Evolutionary conservation across 2,888 invertebrate species (phyloP), one percentile per base, ranked within the genome.

Genomic region (Clivina fossor): DNA sequence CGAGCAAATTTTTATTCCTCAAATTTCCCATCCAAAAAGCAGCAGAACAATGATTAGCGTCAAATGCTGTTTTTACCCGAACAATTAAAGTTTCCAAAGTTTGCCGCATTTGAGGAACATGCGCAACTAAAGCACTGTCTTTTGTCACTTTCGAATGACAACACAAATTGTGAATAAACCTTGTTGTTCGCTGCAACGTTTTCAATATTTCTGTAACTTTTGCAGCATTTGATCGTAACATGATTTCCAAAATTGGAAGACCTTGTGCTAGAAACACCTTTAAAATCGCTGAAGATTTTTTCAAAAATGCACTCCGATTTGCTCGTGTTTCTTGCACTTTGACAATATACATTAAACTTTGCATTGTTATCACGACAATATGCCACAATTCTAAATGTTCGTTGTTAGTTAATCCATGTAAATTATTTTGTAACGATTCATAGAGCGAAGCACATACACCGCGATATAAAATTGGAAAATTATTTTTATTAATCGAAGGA

Each of bases 1-100:
- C 94, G 64, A 90, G 83, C 48, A 95, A 77, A 71, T 92, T 85
- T 69, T 86, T 87, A 71, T 94, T 93, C 67, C 87, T 86, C 50
- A 95, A 80, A 74, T 88, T 90, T 0, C 93, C 94, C 81, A 94
- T 84, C 85, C 90, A 90, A 73, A 95, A 93, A 1, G 90, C 93
- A 46, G 84, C 83, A 0, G 85, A 80, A 67, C 91, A 93, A 64
- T 89, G 85, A 71, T 93, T 93, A 1, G 86, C 81, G 0, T 86
- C 86, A 58, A 94, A 75, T 69, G 90, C 84, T 19, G 86, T 91
- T 72, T 94, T 93, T 0, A 95, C 90, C 61, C 88, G 81, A 66
- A 87, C 91, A 37, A 94, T 79, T 48, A 95, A 78, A 32, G 83
- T 82, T 73, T 94, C 94, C 11, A 92, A 76, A 2, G 84, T 79